phyloP scores from a whole-genome alignment of 1,140 invertebrate species.

The Steinernema khuongi region DNA sequence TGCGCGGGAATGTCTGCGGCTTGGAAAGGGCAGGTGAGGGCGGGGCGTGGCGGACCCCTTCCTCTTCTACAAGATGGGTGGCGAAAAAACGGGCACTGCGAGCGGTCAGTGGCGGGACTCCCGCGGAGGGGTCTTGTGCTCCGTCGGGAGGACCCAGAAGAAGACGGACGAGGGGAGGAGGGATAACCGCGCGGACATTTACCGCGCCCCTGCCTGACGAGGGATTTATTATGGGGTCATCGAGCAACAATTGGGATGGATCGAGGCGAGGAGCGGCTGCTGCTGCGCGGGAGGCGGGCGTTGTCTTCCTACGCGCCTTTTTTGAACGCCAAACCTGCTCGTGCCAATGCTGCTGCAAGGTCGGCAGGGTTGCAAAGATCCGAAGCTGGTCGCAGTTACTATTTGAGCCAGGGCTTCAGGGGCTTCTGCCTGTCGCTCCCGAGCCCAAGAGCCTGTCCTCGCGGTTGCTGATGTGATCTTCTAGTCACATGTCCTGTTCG shows the following conservation, averaged over 20 bases:
- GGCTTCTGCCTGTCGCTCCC: too few species aligned
- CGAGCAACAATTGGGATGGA: conserved; percentile 5
- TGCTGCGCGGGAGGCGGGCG: neutral
- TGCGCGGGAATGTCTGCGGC: neutral
- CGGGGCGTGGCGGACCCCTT: neutral
- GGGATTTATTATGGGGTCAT: conserved; percentile 10
- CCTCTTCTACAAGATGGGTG: neutral
- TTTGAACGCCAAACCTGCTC: neutral
- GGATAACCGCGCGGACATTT: neutral
- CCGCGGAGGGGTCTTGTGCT: neutral
- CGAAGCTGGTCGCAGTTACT: too few species aligned
- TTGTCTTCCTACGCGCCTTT: conserved; percentile 1
- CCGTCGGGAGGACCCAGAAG: neutral
- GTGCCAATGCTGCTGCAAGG: neutral
- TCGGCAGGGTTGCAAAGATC: too few species aligned
- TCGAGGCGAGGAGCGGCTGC: neutral
- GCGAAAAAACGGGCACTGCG: neutral
- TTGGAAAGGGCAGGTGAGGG: neutral
- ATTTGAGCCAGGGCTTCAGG: too few species aligned
- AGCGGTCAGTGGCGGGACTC: neutral
- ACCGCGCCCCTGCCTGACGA: neutral
- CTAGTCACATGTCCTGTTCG: neutral
- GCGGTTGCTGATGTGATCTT: neutral
- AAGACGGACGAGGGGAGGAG: neutral
- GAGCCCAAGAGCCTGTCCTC: too few species aligned